Conservation (phyloP, 2,888 invertebrate species). For the Ptychoptera contaminata region DNA sequence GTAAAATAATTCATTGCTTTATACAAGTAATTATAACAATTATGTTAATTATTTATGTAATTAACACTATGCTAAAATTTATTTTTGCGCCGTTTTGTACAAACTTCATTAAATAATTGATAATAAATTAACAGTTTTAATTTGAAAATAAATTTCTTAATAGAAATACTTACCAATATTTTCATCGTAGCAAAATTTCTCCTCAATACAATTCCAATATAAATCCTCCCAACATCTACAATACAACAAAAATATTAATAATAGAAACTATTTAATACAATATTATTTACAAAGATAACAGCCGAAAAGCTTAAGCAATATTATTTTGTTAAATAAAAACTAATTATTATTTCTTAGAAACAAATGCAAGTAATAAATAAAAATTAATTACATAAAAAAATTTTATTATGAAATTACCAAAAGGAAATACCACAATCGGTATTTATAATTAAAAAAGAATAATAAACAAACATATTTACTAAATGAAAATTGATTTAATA, state of each 20-base stretch:
- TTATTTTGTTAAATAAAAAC: too few species aligned
- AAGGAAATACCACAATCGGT: too few species aligned
- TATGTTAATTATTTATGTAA: too few species aligned
- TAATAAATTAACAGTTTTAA: background rate
- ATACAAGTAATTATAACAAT: background rate
- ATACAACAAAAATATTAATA: conserved; percentile 8
- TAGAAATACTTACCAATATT: conserved; percentile 36
- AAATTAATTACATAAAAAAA: too few species aligned
- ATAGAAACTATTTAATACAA: conserved; percentile 11
- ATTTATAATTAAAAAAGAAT: too few species aligned
- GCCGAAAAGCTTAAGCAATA: too few species aligned
- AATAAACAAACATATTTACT: too few species aligned
- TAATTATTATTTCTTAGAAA: too few species aligned
- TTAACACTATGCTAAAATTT: too few species aligned
- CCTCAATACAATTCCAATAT: conserved; percentile 59
- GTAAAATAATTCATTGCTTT: background rate
- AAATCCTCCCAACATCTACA: conserved; percentile 51
- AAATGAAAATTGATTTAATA: too few species aligned
- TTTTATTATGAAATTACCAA: too few species aligned
- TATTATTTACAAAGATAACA: conserved; percentile 3
- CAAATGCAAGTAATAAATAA: too few species aligned
- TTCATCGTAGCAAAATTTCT: conserved; percentile 57
- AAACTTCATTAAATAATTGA: background rate
- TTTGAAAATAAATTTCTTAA: background rate
- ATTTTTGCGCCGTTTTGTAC: background rate